Percentiles rank a stretch among this genome's conserved stretches.
Evolutionary conservation across 2,797 vertebrate species (phyloP).

Genomic region (Syngnathus acus): DNA sequence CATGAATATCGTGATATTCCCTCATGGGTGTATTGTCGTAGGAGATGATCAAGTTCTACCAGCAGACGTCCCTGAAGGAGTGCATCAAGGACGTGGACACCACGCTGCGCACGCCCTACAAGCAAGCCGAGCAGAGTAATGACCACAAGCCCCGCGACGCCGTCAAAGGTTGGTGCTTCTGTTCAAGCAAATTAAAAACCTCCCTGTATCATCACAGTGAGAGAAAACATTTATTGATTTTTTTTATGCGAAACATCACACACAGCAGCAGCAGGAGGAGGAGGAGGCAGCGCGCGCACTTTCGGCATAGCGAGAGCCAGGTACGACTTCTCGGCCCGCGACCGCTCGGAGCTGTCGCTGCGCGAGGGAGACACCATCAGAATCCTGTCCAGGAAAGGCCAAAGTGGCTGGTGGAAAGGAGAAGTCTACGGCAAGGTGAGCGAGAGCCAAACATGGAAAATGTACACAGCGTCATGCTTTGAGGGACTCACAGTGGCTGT

Average conservation of each 20-base stretch:
- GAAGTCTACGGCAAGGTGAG: slow-evolving; percentile 89
- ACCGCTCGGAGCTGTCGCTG: slow-evolving; percentile 82
- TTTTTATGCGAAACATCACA: slow-evolving; percentile 8
- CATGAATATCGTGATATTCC: too few species aligned
- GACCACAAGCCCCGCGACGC: slow-evolving; percentile 12
- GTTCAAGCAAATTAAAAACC: background rate
- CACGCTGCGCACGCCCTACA: slow-evolving; percentile 73
- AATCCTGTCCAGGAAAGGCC: slow-evolving; percentile 85
- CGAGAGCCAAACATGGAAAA: background rate
- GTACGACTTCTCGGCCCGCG: slow-evolving; percentile 87
- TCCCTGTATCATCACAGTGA: too few species aligned
- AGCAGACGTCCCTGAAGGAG: slow-evolving; percentile 82
- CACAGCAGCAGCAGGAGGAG: background rate
- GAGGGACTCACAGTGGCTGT: background rate
- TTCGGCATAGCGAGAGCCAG: slow-evolving; percentile 80
- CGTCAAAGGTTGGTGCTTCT: background rate
- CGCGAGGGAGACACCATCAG: slow-evolving; percentile 85
- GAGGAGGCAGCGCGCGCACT: slow-evolving; percentile 67
- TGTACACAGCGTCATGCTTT: background rate
- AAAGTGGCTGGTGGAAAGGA: slow-evolving; percentile 89
- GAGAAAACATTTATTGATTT: background rate
- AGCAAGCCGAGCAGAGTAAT: slow-evolving; percentile 74
- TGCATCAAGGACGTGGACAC: slow-evolving; percentile 88
- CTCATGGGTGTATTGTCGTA: slow-evolving; percentile 29
- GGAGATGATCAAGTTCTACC: slow-evolving; percentile 87